phyloP scores from a whole-genome alignment of 2,113 vertebrate genomes.

The Dipodomys ordii region DNA sequence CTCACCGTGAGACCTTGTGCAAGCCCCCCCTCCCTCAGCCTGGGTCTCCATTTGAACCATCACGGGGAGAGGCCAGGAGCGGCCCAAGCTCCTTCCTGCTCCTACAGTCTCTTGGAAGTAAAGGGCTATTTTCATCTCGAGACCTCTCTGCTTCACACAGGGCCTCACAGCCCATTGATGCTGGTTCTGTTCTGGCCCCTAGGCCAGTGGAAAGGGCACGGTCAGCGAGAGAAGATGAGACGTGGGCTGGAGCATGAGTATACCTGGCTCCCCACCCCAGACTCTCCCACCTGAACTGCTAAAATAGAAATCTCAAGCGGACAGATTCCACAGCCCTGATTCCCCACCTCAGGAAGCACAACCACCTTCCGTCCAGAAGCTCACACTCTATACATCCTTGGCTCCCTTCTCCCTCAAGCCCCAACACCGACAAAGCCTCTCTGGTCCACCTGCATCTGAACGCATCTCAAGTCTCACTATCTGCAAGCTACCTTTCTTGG shows the following conservation, averaged over 20 bases:
- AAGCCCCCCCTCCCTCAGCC: background rate
- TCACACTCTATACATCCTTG: fast-evolving
- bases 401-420: background rate
- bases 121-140: background rate
- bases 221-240: background rate
- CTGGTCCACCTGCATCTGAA: background rate
- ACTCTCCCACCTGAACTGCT: background rate
- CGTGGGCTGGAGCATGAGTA: background rate
- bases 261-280: background rate
- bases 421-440: background rate
- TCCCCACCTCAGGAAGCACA: background rate
- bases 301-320: background rate
- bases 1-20: fast-evolving
- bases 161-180: background rate
- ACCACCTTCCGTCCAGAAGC: background rate
- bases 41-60: background rate
- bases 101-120: fast-evolving
- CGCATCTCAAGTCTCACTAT: background rate
- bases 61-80: background rate
- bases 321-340: background rate
- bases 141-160: background rate
- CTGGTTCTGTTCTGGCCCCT: background rate
- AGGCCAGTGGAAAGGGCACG: background rate
- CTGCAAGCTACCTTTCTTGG: background rate
- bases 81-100: background rate